Base-by-base conservation (phyloP, 2,797 vertebrate genomes). In the Microctenopoma lineatum region DNA sequence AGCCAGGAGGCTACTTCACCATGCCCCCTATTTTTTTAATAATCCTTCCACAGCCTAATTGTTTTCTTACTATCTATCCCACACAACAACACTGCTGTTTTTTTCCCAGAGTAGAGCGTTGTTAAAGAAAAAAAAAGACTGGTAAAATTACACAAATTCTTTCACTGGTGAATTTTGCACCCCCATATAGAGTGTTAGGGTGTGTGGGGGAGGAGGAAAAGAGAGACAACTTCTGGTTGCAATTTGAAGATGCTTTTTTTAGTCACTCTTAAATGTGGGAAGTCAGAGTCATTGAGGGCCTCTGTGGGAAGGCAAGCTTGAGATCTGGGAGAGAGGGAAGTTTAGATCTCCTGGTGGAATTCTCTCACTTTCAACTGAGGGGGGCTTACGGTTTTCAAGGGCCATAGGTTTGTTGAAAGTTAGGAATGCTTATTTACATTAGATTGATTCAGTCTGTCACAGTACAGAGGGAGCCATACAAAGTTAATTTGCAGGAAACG, bases 221-320 rank as follows among this genome's bases (percentile, higher is more conserved):
- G 68, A 65, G 69, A 87, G 78, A 83, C 69, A 90, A 86, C 93
- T 91, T 93, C 92, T 94, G 94, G 93, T 93, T 94, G 90, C 90
- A 94, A 94, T 95, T 94, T 94, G 65, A 88, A 86, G 85, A 92
- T 90, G 87, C 92, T 94, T 94, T 93, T 95, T 95, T 94, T 95
- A 95, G 94, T 75, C 75, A 16, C 89, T 87, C 89, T 94, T 93
- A 93, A 90, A 94, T 94, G 94, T 95, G 93, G 94, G 94, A 94
- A 94, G 92, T 92, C 90, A 90, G 78, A 92, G 86, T 89, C 86
- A 88, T 79, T 81, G 90, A 88, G 86, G 91, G 90, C 83, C 68
- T 89, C 92, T 92, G 91, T 93, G 93, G 91, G 90, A 92, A 91
- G 88, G 50, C 77, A 52, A 77, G 78, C 79, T 73, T 73, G 88